These are phyloP conservation scores for Euwallacea fornicatus DNA, from an alignment of 1,140 invertebrate genomes.

Conservation along the genomic window DNA sequence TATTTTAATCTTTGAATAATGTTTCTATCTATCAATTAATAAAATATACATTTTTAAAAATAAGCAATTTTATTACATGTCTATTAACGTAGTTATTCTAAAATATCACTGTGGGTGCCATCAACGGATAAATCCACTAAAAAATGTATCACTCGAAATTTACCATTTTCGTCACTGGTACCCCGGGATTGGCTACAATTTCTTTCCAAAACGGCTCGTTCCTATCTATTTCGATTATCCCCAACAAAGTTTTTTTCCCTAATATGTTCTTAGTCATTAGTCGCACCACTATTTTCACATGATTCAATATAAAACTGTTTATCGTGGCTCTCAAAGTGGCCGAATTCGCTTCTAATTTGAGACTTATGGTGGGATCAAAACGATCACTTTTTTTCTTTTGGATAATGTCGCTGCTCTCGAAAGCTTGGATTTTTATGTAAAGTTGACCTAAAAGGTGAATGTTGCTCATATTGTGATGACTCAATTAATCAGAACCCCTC, in stretches of 20 bases:
- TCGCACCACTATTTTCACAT: conserved; percentile 48
- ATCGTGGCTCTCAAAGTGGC: conserved; percentile 56
- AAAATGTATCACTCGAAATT: conserved; percentile 41
- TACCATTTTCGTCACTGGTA: conserved; percentile 44
- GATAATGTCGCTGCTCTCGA: conserved; percentile 67
- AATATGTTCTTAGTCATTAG: conserved; percentile 50
- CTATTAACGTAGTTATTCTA: no score
- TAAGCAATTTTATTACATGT: no score
- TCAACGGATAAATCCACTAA: not conserved
- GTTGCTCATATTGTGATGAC: not conserved
- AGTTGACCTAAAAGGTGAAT: conserved; percentile 58
- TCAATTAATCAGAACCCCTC: no score
- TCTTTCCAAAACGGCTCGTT: conserved; percentile 48
- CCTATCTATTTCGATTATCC: conserved; percentile 56
- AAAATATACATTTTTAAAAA: no score
- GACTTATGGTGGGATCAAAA: conserved; percentile 67
- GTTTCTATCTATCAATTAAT: no score
- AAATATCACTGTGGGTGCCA: not conserved
- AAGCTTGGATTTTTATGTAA: conserved; percentile 74
- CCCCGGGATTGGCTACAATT: conserved; percentile 43
- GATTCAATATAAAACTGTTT: conserved; percentile 57
- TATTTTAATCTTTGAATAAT: no score
- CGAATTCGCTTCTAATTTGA: conserved; percentile 55
- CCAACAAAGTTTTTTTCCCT: conserved; percentile 62
- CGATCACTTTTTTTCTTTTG: conserved; percentile 75